Base-by-base conservation (phyloP, 2,113 vertebrate species). In the Struthidea cinerea region DNA sequence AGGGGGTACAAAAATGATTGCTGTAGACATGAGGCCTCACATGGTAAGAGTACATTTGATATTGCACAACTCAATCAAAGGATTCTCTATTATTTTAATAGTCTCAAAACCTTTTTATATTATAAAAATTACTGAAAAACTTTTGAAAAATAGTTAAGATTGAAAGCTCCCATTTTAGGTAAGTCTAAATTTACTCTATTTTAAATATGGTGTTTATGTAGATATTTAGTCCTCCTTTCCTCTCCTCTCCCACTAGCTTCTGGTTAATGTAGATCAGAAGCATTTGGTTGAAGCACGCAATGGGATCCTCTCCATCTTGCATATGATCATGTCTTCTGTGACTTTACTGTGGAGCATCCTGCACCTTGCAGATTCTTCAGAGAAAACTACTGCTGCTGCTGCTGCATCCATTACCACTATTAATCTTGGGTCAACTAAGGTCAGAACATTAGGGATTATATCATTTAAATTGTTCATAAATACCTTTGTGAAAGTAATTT, bases 361-460 rank as follows among this genome's bases (percentile, higher is more conserved):
- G 64, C 98, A 99, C 83, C 98, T 99, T 93, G 99, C 98, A 14
- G 99, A 99, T 96, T 98, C 96, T 95, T 98, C 99, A 0, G 99
- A 99, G 93, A 99, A 98, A 94, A 98, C 98, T 52, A 44, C 97
- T 42, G 93, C 97, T 65, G 98, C 98, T 33, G 99, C 98, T n/a
- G 99, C 99, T 85, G 98, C 98, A 13, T 98, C 98, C 28, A 97
- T 98, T 27, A 99, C 99, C 93, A 99, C 99, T 49, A 99, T 99
- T 97, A 99, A 99, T 94, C 98, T 99, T 84, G 99, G 99, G 56
- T 99, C 99, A 94, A 99, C 99, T 76, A 99, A 99, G 99, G 99
- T 99, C 55, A 96, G 97, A 81, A 47, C 60, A 23, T 39, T 42
- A 74, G 33, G 11, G 35, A 70, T 73, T 47, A 26, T 41, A 19